Conservation (phyloP, 1,140 invertebrate genomes). For the Elymnias hypermnestra region DNA sequence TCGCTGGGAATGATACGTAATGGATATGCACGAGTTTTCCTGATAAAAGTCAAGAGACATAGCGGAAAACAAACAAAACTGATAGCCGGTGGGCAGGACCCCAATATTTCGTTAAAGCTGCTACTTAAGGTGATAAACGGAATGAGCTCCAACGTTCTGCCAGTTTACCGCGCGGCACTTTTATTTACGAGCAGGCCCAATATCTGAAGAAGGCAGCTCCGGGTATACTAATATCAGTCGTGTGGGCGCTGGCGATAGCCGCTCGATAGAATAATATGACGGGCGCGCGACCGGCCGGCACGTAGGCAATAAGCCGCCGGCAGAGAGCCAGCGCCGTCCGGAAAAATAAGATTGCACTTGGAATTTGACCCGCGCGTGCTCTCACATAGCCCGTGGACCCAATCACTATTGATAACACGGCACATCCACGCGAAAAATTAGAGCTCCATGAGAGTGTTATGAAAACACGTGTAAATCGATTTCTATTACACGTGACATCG, state of each 20-base stretch:
- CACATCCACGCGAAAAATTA: constrained; percentile 1
- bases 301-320: constrained; percentile 71
- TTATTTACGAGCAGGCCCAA: constrained; percentile 65
- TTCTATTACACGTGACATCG: no score
- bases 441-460: no score
- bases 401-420: constrained; percentile 2
- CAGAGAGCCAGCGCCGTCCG: constrained; percentile 47
- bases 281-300: constrained; percentile 51
- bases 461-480: no score
- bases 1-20: no score
- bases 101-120: constrained; percentile 8
- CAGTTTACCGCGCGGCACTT: constrained; percentile 37
- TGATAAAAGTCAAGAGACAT: no score
- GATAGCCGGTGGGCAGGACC: background rate
- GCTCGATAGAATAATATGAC: constrained; percentile 71
- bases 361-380: constrained; percentile 33
- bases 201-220: constrained; percentile 63
- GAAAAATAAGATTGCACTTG: constrained; percentile 66
- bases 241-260: constrained; percentile 62
- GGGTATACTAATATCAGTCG: constrained; percentile 66
- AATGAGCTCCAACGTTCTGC: constrained; percentile 21
- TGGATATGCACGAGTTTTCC: no score
- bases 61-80: no score
- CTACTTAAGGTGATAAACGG: constrained; percentile 45
- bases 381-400: constrained; percentile 18